Percentiles rank a stretch among this genome's conserved stretches.
Conservation (phyloP, 2,888 invertebrate species). For the Tachina grossa region DNA sequence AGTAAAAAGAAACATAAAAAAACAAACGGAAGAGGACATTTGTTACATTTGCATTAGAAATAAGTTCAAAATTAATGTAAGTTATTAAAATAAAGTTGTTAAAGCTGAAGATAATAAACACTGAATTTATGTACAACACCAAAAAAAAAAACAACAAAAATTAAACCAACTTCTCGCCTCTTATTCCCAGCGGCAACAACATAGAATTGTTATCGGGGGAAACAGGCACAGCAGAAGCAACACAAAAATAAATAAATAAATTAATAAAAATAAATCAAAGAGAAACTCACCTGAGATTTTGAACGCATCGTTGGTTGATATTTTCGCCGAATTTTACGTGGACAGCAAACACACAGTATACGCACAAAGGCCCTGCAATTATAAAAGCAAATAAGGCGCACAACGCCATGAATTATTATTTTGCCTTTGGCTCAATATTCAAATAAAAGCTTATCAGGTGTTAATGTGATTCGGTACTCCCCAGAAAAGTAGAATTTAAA, state of each 20-base stretch:
- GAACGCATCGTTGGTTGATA: conserved; percentile 93
- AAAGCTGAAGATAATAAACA: conserved; percentile 44
- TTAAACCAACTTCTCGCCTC: background rate
- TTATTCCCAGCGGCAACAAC: background rate
- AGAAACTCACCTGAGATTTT: conserved; percentile 90
- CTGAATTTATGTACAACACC: conserved; percentile 16
- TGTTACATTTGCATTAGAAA: conserved; percentile 27
- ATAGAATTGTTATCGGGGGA: background rate
- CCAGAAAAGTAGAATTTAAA: too few species aligned
- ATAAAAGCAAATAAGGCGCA: conserved; percentile 76
- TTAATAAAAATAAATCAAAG: conserved; percentile 6
- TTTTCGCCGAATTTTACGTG: conserved; percentile 90
- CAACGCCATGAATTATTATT: background rate
- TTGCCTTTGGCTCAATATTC: background rate
- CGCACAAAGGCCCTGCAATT: conserved; percentile 93
- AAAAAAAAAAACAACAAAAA: background rate
- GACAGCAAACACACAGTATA: conserved; percentile 95
- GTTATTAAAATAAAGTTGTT: conserved; percentile 47
- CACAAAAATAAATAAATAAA: background rate
- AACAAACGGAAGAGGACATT: too few species aligned
- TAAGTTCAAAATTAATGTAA: conserved; percentile 63
- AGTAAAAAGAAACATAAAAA: too few species aligned
- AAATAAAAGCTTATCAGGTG: conserved; percentile 28
- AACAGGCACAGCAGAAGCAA: conserved; percentile 3
- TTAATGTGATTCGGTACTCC: background rate